These are phyloP conservation scores for Lithophane leautieri DNA, from an alignment of 2,888 invertebrate species.

Conservation along the genomic window DNA sequence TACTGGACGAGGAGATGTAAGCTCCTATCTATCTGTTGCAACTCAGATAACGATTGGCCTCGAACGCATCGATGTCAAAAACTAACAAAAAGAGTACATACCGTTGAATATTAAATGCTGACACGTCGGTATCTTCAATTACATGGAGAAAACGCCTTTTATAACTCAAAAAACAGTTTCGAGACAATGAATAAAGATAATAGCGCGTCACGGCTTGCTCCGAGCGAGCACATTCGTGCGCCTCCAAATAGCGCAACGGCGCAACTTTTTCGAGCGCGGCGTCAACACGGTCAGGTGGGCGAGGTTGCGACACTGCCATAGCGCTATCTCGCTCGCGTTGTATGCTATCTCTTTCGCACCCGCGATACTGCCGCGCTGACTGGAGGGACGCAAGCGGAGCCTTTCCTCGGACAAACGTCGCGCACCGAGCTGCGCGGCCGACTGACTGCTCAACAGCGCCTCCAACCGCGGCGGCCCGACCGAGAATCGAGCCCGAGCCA, in stretches of 20 bases:
- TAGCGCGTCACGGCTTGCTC: conserved; percentile 85
- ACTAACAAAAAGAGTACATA: conserved; percentile 75
- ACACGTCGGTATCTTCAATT: conserved; percentile 71
- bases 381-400: conserved; percentile 81
- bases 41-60: conserved; percentile 78
- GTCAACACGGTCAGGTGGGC: conserved; percentile 91
- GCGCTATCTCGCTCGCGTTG: conserved; percentile 77
- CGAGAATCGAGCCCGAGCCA: conserved; percentile 80
- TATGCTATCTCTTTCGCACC: conserved; percentile 82
- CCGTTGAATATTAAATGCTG: conserved; percentile 73
- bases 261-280: conserved; percentile 90
- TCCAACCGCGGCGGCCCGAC: conserved; percentile 73
- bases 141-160: conserved; percentile 69
- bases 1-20: conserved; percentile 70
- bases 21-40: conserved; percentile 75
- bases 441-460: conserved; percentile 85
- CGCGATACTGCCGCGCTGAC: conserved; percentile 68
- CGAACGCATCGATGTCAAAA: conserved; percentile 66
- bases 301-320: conserved; percentile 90
- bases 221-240: conserved; percentile 88
- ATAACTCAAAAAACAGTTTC: conserved; percentile 77
- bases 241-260: conserved; percentile 90
- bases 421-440: conserved; percentile 90
- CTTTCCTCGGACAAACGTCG: conserved; percentile 88
- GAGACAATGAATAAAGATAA: conserved; percentile 83